Evolutionary conservation across 2,113 vertebrate genomes (phyloP).

Genomic region (Oxyruncus cristatus): DNA sequence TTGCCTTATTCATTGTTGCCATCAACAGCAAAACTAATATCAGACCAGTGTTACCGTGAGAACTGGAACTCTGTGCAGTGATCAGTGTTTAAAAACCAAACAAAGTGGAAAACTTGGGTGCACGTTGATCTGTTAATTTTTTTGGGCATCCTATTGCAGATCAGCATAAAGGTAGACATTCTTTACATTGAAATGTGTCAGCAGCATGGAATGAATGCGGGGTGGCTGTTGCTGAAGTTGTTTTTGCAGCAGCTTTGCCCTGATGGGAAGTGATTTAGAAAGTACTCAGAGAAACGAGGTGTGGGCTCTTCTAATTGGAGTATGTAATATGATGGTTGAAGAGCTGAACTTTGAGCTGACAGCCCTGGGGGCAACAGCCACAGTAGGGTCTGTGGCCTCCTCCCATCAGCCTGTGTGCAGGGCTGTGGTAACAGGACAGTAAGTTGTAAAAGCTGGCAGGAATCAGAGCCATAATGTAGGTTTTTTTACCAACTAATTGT

Average conservation of each 20-base stretch:
- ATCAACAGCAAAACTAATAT: not conserved
- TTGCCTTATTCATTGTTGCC: not conserved
- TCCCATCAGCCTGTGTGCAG: not conserved
- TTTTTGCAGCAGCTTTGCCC: not conserved
- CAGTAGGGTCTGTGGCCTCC: not conserved
- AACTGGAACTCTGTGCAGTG: not conserved
- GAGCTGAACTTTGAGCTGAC: not conserved
- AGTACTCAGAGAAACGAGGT: not conserved
- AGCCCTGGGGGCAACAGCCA: not conserved
- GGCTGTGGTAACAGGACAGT: not conserved
- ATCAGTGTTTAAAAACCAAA: not conserved
- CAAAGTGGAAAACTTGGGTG: not conserved
- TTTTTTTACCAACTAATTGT: not conserved
- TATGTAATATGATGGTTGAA: fast-evolving
- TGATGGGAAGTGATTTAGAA: not conserved
- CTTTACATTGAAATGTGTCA: fast-evolving
- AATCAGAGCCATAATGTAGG: not conserved
- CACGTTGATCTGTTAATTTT: fast-evolving
- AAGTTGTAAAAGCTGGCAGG: not conserved
- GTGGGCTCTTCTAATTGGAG: not conserved
- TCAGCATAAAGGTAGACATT: fast-evolving
- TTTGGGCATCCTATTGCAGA: not conserved
- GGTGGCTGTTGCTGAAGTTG: not conserved
- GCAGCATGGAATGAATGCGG: not conserved
- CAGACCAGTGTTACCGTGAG: not conserved